Conservation (phyloP, 2,888 invertebrate genomes). For the Conchocele bisecta region DNA sequence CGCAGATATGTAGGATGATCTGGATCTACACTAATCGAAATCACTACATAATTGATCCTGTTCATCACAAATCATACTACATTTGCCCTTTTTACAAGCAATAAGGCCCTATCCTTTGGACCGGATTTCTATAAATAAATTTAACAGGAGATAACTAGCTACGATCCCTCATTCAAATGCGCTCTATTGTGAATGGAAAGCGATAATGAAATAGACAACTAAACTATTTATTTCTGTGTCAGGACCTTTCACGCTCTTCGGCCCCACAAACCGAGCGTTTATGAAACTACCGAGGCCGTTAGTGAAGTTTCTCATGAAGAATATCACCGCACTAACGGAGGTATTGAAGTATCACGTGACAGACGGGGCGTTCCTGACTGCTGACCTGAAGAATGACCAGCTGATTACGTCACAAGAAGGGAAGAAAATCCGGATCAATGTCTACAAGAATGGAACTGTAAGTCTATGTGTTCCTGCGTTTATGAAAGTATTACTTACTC, state of each 20-base stretch:
- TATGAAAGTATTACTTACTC: too few species aligned
- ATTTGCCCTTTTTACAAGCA: too few species aligned
- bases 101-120: too few species aligned
- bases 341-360: slow-evolving; percentile 67
- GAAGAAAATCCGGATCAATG: slow-evolving; percentile 61
- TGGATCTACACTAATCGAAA: too few species aligned
- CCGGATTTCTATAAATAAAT: too few species aligned
- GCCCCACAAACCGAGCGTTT: slow-evolving; percentile 64
- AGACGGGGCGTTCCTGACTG: slow-evolving; percentile 47
- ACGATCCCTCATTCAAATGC: too few species aligned
- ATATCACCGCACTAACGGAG: slow-evolving; percentile 48
- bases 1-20: too few species aligned
- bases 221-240: slow-evolving; percentile 5
- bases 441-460: slow-evolving; percentile 57
- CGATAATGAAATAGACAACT: too few species aligned
- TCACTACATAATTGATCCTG: too few species aligned
- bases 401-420: slow-evolving; percentile 47
- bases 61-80: too few species aligned
- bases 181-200: too few species aligned
- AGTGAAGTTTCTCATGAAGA: slow-evolving; percentile 45
- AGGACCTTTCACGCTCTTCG: slow-evolving; percentile 69
- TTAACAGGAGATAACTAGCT: too few species aligned
- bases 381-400: slow-evolving; percentile 58
- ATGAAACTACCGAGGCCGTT: slow-evolving; percentile 42
- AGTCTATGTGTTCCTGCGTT: neutral